Conservation (phyloP, 2,113 vertebrate species). For the Atlantisia rogersi region DNA sequence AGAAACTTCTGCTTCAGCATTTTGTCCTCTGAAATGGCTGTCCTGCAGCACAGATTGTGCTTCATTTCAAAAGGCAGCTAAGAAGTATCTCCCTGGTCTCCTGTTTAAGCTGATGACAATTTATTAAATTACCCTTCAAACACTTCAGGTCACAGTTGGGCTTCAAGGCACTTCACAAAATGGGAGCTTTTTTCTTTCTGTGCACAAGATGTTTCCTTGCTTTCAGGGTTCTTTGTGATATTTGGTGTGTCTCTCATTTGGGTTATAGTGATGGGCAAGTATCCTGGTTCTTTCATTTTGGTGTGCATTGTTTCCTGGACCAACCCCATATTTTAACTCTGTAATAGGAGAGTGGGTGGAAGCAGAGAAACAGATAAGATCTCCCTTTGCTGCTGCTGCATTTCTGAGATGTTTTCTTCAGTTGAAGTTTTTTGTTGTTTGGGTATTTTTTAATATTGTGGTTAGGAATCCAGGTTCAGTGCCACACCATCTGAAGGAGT, state of each 20-base stretch:
- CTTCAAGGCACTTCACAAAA: not conserved
- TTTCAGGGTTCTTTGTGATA: not conserved
- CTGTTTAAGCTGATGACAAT: not conserved
- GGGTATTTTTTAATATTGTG: not conserved
- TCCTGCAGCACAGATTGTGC: not conserved
- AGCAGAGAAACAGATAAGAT: slow-evolving; percentile 21
- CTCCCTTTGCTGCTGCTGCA: not conserved
- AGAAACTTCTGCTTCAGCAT: not conserved
- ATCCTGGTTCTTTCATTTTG: slow-evolving; percentile 36
- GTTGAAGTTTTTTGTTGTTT: not conserved
- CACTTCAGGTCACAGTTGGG: not conserved
- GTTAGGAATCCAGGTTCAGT: not conserved
- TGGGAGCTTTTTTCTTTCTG: not conserved
- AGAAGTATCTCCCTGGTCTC: not conserved
- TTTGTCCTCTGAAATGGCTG: not conserved
- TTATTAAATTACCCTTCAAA: not conserved
- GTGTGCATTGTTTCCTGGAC: slow-evolving; percentile 25
- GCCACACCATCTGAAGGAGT: not conserved
- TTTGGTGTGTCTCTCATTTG: not conserved
- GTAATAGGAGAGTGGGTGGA: not conserved
- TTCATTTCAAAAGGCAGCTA: not conserved
- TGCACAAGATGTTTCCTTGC: not conserved
- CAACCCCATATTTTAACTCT: not conserved
- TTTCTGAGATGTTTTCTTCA: slow-evolving; percentile 38
- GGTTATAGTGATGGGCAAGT: slow-evolving; percentile 31